These are phyloP conservation scores for Rhagonycha lutea DNA, from an alignment of 2,888 invertebrate genomes.

Conservation along the genomic window DNA sequence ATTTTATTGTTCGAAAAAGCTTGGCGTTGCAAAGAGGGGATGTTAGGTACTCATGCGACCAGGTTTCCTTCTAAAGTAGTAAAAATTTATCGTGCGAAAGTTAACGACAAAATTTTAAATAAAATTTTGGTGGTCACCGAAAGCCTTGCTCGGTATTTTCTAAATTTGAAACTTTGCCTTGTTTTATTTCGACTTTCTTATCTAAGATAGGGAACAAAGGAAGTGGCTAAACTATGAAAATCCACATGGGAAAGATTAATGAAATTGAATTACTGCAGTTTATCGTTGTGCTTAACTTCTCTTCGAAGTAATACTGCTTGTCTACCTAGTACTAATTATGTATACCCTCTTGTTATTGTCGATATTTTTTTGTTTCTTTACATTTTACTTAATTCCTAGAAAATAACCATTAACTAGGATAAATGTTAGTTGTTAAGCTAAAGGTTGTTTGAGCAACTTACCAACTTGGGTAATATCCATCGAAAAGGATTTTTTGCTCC, in stretches of 20 bases:
- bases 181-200: neutral
- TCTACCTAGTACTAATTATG: neutral
- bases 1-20: neutral
- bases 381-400: neutral
- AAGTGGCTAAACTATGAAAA: neutral
- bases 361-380: neutral
- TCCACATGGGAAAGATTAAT: neutral
- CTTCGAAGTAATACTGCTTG: neutral
- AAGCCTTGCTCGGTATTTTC: neutral
- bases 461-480: neutral
- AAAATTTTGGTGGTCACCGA: neutral
- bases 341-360: neutral
- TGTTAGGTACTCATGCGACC: neutral
- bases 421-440: neutral
- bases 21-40: neutral
- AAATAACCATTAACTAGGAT: neutral
- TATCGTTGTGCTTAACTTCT: neutral
- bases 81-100: neutral
- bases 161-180: neutral
- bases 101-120: neutral
- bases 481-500: neutral
- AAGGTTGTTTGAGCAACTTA: neutral
- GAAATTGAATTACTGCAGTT: neutral
- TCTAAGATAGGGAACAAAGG: neutral
- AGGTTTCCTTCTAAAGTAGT: neutral